Conservation (phyloP, 2,888 invertebrate species). For the Drosophila tripunctata region DNA sequence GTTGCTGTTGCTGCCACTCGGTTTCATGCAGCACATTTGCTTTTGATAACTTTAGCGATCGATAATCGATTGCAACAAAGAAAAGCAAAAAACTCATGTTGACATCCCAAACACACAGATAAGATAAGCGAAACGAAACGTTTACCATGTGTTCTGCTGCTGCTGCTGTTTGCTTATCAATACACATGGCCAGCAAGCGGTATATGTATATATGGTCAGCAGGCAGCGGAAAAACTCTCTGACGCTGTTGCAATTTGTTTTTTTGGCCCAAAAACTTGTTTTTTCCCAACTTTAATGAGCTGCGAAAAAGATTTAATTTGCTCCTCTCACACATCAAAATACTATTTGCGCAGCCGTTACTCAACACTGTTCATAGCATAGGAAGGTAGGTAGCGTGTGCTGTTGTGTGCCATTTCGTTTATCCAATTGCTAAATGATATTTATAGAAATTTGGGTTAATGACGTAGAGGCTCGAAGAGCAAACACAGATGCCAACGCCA, state of each 20-base stretch:
- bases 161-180: constrained; percentile 39
- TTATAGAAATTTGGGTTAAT: constrained; percentile 76
- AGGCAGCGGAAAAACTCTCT: not conserved
- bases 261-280: not conserved
- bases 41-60: constrained; percentile 57
- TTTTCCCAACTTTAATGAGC: constrained; percentile 27
- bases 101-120: constrained; percentile 17
- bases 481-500: constrained; percentile 49
- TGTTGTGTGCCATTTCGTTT: constrained; percentile 48
- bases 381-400: constrained; percentile 10
- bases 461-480: constrained; percentile 56
- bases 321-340: constrained; percentile 15
- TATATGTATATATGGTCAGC: constrained; percentile 14
- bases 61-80: constrained; percentile 59
- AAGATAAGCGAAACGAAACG: constrained; percentile 43
- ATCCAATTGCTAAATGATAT: constrained; percentile 69
- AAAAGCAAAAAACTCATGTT: constrained; percentile 14
- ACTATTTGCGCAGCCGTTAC: constrained; percentile 18
- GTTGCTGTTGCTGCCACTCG: constrained; percentile 1
- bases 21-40: constrained; percentile 10
- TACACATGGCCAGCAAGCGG: constrained; percentile 13
- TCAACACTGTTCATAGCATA: constrained; percentile 19
- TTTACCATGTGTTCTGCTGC: constrained; percentile 14
- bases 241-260: constrained; percentile 22
- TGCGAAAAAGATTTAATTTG: constrained; percentile 39